Percentiles rank a stretch among this genome's conserved stretches.
Conservation (phyloP, 2,113 vertebrate genomes). For the Caloenas nicobarica region DNA sequence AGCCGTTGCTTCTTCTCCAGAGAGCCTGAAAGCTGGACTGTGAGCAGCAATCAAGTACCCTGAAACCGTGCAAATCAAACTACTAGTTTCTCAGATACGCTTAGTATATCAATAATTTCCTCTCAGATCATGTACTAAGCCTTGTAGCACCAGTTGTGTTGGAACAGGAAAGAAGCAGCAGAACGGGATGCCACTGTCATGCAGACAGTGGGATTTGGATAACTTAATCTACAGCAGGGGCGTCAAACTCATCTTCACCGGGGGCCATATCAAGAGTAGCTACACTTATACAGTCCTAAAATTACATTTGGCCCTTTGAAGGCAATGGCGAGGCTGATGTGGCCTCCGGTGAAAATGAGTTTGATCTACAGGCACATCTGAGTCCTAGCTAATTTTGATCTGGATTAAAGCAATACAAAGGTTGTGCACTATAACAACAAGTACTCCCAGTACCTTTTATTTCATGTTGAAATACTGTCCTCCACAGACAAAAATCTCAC, state of each 20-base stretch:
- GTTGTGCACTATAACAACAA: not conserved
- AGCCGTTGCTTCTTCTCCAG: not conserved
- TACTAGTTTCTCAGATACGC: not conserved
- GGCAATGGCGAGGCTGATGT: too few relatives aligned
- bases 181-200: not conserved
- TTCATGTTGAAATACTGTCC: not conserved
- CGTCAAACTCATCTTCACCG: too few relatives aligned
- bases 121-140: not conserved
- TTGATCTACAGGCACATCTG: not conserved
- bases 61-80: not conserved
- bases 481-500: not conserved
- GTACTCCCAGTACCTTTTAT: not conserved
- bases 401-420: not conserved
- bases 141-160: not conserved
- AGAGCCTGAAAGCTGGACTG: not conserved
- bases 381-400: not conserved
- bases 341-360: too few relatives aligned
- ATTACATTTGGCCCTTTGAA: too few relatives aligned
- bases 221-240: not conserved
- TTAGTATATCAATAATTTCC: not conserved
- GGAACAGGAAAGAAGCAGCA: not conserved
- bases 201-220: not conserved
- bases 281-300: too few relatives aligned
- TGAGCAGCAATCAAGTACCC: not conserved
- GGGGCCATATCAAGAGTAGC: too few relatives aligned